These are phyloP conservation scores for Diprion similis DNA, from an alignment of 1,140 invertebrate genomes.

Conservation along the genomic window DNA sequence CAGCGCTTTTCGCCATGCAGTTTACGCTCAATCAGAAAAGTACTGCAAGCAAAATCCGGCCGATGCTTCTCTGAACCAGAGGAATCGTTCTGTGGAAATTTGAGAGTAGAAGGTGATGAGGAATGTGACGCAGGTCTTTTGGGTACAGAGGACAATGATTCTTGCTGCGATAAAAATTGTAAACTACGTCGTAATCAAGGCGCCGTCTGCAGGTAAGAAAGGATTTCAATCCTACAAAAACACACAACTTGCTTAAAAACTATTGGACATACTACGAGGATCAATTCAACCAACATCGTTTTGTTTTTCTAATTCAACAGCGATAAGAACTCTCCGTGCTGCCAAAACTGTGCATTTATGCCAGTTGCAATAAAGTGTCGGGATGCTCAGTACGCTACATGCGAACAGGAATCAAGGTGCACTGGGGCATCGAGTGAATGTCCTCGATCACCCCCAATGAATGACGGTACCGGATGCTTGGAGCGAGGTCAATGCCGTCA, in stretches of 20 bases:
- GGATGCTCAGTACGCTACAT: conserved; percentile 87
- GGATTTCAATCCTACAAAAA: neutral
- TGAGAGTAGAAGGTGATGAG: conserved; percentile 91
- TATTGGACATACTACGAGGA: too few relatives aligned
- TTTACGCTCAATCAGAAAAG: conserved; percentile 89
- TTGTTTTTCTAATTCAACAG: conserved; percentile 60
- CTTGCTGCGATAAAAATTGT: conserved; percentile 92
- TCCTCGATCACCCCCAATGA: conserved; percentile 84
- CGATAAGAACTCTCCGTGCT: conserved; percentile 95
- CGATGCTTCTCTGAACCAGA: conserved; percentile 93
- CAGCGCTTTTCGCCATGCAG: conserved; percentile 96
- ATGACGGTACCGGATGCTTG: conserved; percentile 84
- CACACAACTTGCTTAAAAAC: too few relatives aligned
- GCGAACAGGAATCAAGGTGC: conserved; percentile 86
- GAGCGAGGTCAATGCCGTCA: conserved; percentile 86
- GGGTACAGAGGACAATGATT: conserved; percentile 89
- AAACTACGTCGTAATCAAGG: conserved; percentile 80
- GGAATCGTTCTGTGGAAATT: conserved; percentile 94
- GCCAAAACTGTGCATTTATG: conserved; percentile 88
- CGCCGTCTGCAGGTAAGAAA: conserved; percentile 79
- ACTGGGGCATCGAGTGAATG: conserved; percentile 77
- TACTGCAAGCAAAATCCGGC: conserved; percentile 89
- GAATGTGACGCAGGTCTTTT: conserved; percentile 94
- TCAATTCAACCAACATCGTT: too few relatives aligned
- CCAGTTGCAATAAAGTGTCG: conserved; percentile 81